phyloP scores from a whole-genome alignment of 2,113 vertebrate species.

The Machaerirhynchus nigripectus region DNA sequence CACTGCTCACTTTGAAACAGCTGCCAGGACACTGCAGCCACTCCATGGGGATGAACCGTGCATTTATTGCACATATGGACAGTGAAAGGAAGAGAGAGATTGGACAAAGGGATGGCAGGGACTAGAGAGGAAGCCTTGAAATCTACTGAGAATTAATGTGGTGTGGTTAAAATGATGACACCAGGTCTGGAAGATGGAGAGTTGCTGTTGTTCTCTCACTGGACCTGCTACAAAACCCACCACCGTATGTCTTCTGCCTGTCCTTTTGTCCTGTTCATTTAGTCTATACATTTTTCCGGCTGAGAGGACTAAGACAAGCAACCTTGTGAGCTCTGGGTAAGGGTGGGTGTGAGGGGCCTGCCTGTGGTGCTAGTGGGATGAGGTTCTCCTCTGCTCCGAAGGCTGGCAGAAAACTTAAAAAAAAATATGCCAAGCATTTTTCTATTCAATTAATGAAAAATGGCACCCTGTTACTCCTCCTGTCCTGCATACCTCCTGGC shows the following conservation, averaged over 20 bases:
- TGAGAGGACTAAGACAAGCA: not conserved
- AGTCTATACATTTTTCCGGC: not conserved
- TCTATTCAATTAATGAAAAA: not conserved
- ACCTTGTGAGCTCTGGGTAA: not conserved
- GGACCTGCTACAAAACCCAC: not conserved
- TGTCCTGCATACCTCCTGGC: not conserved
- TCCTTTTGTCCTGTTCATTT: not conserved
- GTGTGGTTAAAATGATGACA: not conserved
- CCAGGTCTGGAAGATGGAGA: not conserved
- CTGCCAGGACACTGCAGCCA: not conserved
- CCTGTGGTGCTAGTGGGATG: rapidly evolving
- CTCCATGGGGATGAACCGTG: not conserved
- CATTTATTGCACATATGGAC: not conserved
- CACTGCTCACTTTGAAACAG: not conserved
- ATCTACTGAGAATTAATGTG: not conserved
- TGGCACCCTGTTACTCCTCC: not conserved
- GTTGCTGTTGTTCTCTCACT: not conserved
- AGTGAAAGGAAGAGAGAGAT: not conserved
- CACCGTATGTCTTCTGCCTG: not conserved
- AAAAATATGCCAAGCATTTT: not conserved
- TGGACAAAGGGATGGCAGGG: not conserved
- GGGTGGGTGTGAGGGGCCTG: not conserved
- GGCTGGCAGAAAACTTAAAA: not conserved
- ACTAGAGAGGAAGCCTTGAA: not conserved
- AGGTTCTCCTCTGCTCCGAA: not conserved